phyloP scores from a whole-genome alignment of 1,140 invertebrate genomes.

The Eriocheir sinensis region DNA sequence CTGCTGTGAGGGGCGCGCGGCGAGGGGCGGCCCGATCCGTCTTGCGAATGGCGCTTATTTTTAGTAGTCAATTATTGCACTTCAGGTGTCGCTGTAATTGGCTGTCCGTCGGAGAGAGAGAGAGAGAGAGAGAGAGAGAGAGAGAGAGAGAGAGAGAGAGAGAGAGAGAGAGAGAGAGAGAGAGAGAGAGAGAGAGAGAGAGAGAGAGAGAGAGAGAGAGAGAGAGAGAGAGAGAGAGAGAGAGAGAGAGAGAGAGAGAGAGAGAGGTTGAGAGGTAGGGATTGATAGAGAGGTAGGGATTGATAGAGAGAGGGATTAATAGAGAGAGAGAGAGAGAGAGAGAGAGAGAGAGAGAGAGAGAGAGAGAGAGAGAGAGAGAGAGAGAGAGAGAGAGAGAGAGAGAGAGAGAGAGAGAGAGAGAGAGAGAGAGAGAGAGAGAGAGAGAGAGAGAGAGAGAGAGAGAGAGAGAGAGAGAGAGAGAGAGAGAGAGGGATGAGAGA shows the following conservation, averaged over 20 bases:
- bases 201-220: neutral
- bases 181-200: neutral
- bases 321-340: too few relatives aligned
- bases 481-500: slow-evolving; percentile 76
- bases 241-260: neutral
- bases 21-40: neutral
- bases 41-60: slow-evolving; percentile 13
- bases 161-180: too few relatives aligned
- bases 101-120: neutral
- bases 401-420: neutral
- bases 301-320: neutral
- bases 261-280: too few relatives aligned
- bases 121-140: too few relatives aligned
- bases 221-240: neutral
- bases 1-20: neutral
- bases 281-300: neutral
- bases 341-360: neutral
- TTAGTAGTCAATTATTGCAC: slow-evolving; percentile 16
- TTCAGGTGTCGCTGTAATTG: slow-evolving; percentile 14
- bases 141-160: too few relatives aligned
- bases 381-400: neutral
- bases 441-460: neutral
- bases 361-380: neutral
- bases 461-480: neutral
- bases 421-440: neutral